A percentile compares a stretch with the other conserved stretches of the same genome.
Evolutionary conservation across 2,113 vertebrate genomes (phyloP).

Genomic region (Sus scrofa): DNA sequence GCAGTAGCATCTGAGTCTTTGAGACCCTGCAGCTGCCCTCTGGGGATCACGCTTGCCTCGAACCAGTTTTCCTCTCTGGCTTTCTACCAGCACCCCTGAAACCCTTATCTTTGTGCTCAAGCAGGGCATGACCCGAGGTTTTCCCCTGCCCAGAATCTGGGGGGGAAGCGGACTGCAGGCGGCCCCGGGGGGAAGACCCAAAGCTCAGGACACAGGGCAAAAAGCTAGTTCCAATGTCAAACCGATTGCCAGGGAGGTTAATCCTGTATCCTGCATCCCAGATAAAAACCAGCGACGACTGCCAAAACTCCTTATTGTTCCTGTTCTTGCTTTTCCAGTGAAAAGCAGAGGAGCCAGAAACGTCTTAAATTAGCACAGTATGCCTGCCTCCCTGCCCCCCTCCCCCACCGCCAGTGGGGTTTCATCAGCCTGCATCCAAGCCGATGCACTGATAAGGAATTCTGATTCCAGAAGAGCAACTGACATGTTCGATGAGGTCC

Average conservation of each 20-base stretch:
- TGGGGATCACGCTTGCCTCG: rapidly evolving
- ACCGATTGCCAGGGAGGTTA: background rate
- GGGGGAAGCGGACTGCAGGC: too few species aligned
- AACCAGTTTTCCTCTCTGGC: background rate
- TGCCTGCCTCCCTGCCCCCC: too few species aligned
- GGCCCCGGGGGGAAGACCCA: background rate
- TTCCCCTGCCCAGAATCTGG: background rate
- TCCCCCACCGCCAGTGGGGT: rapidly evolving
- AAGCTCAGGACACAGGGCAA: background rate
- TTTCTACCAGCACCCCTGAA: too few species aligned
- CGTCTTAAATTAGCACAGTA: background rate
- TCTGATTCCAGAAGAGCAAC: background rate
- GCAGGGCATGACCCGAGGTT: rapidly evolving
- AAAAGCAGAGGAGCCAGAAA: background rate
- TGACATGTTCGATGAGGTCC: background rate
- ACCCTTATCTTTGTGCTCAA: background rate
- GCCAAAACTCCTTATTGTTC: background rate
- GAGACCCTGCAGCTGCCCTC: background rate
- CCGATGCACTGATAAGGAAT: too few species aligned
- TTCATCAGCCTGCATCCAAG: background rate
- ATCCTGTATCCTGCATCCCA: background rate
- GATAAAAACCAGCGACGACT: background rate
- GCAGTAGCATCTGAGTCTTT: too few species aligned
- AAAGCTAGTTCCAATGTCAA: background rate
- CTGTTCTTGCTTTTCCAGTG: background rate